Evolutionary conservation across 2,888 invertebrate species (phyloP), one percentile per base, ranked within the genome.

Genomic region (Empis livida): DNA sequence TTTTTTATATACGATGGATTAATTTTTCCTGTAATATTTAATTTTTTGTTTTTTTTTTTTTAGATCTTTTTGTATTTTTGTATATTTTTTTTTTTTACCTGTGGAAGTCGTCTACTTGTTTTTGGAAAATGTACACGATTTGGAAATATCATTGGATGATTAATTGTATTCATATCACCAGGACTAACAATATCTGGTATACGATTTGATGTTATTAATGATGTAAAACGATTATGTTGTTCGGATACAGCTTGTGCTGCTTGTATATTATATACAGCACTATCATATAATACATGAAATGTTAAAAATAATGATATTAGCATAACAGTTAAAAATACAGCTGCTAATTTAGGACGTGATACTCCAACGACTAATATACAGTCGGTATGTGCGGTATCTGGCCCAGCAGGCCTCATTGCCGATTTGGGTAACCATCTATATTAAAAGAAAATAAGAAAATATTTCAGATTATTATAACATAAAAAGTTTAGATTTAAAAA

Each of bases 241-340:
- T 76, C 77, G 51, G 77, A 75, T 37, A 74, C 75, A 59, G 76
- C 73, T 57, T 77, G 77, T 35, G 78, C 77, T 43, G 78, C 77
- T 70, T 85, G 84, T 57, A 87, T 76, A 61, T 84, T 85, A 70
- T 84, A 85, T 44, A 87, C 77, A 46, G 87, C 87, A 65, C 85
- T 86, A 72, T 88, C 87, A 73, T 87, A 87, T 50, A 87, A 78
- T 60, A 87, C 80, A 65, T 87, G 87, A 71, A 87, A 86, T 57
- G 87, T 87, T 63, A 88, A 79, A 71, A 87, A 87, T 56, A 88
- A 76, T 35, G 87, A 87, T 54, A 87, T 74, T 57, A 87, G 74
- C 72, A 84, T 84, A 64, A 87, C 81, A 60, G 84, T 82, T 56
- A 87, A 76, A 68, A 87, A 80, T 49, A 67, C 67, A 65, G 84